Evolutionary conservation across 2,797 vertebrate species (phyloP).

Genomic region (Pangasius larnaudii): DNA sequence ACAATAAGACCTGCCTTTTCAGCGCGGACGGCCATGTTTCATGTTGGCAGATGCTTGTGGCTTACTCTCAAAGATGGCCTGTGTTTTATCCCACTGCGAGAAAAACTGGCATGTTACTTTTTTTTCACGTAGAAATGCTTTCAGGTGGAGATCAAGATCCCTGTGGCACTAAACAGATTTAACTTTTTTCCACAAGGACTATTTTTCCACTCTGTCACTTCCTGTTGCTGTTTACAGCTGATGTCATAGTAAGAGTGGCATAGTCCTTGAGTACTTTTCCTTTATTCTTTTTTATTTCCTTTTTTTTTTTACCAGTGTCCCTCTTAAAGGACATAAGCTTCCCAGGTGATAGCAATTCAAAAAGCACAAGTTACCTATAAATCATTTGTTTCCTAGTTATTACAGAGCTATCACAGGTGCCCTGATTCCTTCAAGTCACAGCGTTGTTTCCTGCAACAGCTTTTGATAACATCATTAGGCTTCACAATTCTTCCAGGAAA

Average conservation of each 20-base stretch:
- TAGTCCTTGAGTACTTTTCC: conserved; percentile 39
- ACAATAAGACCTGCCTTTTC: conserved; percentile 67
- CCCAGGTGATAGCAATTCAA: conserved; percentile 34
- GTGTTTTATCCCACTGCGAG: conserved; percentile 6
- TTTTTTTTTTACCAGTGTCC: conserved; percentile 33
- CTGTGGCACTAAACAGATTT: conserved; percentile 1
- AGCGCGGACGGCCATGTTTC: conserved; percentile 62
- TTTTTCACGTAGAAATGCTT: not conserved
- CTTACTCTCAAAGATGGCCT: conserved; percentile 47
- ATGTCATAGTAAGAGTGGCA: not conserved
- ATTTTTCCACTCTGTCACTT: conserved; percentile 17
- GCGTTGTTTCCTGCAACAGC: conserved; percentile 30
- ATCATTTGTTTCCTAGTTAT: conserved; percentile 57
- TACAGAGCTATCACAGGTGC: conserved; percentile 20
- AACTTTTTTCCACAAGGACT: conserved; percentile 21
- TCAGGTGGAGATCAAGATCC: conserved; percentile 7
- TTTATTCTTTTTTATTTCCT: not conserved
- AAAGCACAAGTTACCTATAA: conserved; percentile 52
- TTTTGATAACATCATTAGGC: conserved; percentile 13
- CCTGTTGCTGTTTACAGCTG: not conserved
- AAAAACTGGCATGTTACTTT: conserved; percentile 3
- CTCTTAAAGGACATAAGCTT: conserved; percentile 64
- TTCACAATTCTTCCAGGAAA: conserved; percentile 8
- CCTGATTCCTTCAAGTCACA: not conserved
- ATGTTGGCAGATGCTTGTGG: conserved; percentile 58